These are phyloP conservation scores for Panthera leo DNA, from an alignment of 2,113 vertebrate genomes.

Conservation along the genomic window DNA sequence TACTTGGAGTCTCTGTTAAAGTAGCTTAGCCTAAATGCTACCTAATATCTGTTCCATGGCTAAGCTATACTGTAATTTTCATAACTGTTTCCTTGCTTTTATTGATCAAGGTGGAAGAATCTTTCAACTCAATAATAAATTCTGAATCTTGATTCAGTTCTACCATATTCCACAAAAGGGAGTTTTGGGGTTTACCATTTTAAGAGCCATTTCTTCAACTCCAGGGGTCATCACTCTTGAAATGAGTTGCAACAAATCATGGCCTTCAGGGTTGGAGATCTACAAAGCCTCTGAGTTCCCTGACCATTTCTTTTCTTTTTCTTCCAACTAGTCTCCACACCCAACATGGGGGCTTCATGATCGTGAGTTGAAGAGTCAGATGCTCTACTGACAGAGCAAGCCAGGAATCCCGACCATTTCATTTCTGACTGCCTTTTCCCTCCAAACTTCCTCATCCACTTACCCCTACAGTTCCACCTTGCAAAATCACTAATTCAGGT, in stretches of 20 bases:
- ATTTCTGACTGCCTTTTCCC: not conserved
- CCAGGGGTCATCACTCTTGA: not conserved
- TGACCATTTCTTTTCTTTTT: not conserved
- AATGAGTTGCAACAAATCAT: not conserved
- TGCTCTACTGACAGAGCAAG: too few species aligned
- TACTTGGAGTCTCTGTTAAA: not conserved
- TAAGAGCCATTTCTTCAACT: not conserved
- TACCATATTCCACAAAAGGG: not conserved
- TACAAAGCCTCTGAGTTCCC: not conserved
- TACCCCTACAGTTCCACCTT: not conserved
- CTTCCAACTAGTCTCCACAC: too few species aligned
- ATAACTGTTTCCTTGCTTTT: not conserved
- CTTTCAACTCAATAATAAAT: not conserved
- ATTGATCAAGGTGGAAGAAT: not conserved
- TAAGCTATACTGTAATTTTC: not conserved
- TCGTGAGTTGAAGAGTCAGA: too few species aligned
- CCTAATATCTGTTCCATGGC: not conserved
- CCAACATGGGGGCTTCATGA: too few species aligned
- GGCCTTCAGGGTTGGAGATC: not conserved
- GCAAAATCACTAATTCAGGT: slow-evolving; percentile 4
- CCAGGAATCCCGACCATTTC: not conserved
- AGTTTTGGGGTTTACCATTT: not conserved
- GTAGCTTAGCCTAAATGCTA: not conserved
- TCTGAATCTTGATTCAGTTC: slow-evolving; percentile 13
- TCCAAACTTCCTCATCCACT: not conserved